These are phyloP conservation scores for Busseola fusca DNA, from an alignment of 2,888 invertebrate species.

Conservation along the genomic window DNA sequence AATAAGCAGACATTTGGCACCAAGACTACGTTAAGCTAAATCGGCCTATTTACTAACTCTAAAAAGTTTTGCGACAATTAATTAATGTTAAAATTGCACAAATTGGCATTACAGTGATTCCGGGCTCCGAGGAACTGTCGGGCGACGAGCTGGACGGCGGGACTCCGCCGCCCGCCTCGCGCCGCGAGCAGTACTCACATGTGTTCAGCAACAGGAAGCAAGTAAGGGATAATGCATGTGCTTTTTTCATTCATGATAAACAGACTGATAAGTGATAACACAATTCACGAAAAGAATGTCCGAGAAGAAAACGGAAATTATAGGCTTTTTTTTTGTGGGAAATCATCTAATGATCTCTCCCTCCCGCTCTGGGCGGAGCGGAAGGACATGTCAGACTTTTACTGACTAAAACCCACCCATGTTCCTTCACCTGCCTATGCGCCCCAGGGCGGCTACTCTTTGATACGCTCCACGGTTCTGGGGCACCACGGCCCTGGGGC, in stretches of 20 bases:
- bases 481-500: no score
- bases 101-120: slow-evolving; percentile 89
- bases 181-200: slow-evolving; percentile 78
- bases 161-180: slow-evolving; percentile 89
- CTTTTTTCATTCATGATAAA: not conserved
- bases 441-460: no score
- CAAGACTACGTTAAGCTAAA: not conserved
- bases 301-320: no score
- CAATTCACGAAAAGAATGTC: not conserved
- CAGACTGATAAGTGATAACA: not conserved
- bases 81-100: slow-evolving; percentile 3
- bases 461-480: no score
- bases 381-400: no score
- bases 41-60: not conserved
- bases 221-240: slow-evolving; percentile 9
- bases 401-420: no score
- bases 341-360: no score
- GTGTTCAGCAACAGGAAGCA: slow-evolving; percentile 74
- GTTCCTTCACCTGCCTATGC: no score
- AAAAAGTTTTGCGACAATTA: slow-evolving; percentile 7
- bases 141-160: slow-evolving; percentile 86
- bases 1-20: not conserved
- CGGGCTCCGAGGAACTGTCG: slow-evolving; percentile 94
- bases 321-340: no score
- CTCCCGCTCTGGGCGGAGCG: no score